Conservation (phyloP, 2,888 invertebrate species). For the Aromia moschata region DNA sequence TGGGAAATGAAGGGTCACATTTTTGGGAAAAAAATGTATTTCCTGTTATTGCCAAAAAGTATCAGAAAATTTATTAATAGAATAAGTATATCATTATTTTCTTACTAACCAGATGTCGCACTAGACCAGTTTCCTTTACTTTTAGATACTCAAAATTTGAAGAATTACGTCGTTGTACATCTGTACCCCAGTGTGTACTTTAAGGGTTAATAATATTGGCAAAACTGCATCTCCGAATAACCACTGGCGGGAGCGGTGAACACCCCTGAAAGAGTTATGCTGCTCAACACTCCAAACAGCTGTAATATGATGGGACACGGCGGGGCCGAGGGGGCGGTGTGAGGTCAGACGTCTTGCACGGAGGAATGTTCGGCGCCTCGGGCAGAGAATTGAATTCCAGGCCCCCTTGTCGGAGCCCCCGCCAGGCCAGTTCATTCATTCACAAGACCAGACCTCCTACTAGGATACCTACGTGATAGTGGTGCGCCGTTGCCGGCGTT, state of each 20-base stretch:
- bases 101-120: no score
- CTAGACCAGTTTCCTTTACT: no score
- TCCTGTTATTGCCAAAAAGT: no score
- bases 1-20: no score
- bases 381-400: slow-evolving; percentile 67
- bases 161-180: no score
- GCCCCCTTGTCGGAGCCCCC: slow-evolving; percentile 61
- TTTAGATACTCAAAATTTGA: no score
- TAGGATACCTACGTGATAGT: slow-evolving; percentile 61
- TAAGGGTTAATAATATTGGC: no score
- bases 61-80: no score
- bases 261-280: slow-evolving; percentile 27
- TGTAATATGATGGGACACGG: slow-evolving; percentile 38
- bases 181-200: no score
- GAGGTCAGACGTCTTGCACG: slow-evolving; percentile 62
- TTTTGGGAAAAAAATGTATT: no score
- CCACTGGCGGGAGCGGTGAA: slow-evolving; percentile 16
- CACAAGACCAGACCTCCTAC: slow-evolving; percentile 66
- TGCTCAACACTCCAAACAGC: slow-evolving; percentile 40
- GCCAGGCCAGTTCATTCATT: slow-evolving; percentile 66
- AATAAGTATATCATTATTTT: no score
- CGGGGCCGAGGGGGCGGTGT: slow-evolving; percentile 48
- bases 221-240: no score
- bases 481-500: slow-evolving; percentile 37
- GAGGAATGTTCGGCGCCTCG: slow-evolving; percentile 65